Conservation (phyloP, 1,140 invertebrate genomes). For the Alviniconcha marisindica region DNA sequence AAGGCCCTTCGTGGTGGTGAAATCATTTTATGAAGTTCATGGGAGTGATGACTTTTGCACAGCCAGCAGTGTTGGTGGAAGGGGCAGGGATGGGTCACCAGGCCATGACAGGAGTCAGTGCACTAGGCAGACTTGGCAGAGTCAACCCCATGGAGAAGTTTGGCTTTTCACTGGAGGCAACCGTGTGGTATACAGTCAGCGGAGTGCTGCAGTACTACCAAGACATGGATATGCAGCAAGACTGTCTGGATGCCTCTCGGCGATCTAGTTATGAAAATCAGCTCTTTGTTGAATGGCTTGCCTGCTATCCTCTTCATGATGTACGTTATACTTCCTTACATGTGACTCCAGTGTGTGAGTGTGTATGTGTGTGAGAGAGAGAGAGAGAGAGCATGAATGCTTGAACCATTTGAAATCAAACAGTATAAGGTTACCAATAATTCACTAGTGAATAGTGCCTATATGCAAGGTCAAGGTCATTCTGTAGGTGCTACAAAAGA, state of each 20-base stretch:
- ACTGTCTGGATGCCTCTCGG: not conserved
- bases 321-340: not conserved
- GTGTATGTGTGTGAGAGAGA: no score
- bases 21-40: no score
- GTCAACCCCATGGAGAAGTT: constrained; percentile 43
- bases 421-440: no score
- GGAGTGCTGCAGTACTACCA: constrained; percentile 44
- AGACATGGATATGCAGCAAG: constrained; percentile 8
- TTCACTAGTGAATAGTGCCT: no score
- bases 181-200: constrained; percentile 38
- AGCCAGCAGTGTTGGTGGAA: not conserved
- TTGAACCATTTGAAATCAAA: no score
- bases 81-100: not conserved
- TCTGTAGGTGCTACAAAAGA: no score
- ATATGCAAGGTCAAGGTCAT: no score
- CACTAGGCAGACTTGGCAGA: not conserved
- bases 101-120: not conserved
- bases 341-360: no score
- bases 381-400: no score
- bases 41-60: not conserved
- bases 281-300: not conserved
- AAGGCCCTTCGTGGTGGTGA: no score
- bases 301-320: constrained; percentile 20
- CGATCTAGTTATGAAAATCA: not conserved
- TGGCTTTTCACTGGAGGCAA: constrained; percentile 32